A percentile compares a stretch with the other conserved stretches of the same genome.
phyloP scores from a whole-genome alignment of 2,797 vertebrate species.

The Enteromius afrohamiltoni region DNA sequence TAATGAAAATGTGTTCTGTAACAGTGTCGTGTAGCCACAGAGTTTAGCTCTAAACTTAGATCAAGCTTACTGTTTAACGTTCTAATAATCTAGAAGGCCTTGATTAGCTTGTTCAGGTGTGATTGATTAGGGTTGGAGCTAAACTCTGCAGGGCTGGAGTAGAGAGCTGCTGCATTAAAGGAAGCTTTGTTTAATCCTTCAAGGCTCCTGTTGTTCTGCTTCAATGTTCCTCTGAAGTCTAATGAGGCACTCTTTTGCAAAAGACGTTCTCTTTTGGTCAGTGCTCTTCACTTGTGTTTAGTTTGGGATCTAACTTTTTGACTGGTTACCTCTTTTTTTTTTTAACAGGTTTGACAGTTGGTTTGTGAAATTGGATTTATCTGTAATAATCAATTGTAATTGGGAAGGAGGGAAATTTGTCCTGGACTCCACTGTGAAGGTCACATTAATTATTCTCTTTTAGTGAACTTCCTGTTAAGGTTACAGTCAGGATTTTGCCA shows the following conservation, averaged over 20 bases:
- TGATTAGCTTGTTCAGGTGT: neutral
- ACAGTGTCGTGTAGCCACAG: neutral
- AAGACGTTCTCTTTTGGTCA: neutral
- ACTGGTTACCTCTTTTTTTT: neutral
- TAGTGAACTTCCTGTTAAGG: neutral
- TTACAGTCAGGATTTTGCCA: neutral
- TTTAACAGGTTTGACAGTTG: neutral
- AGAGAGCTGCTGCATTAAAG: neutral
- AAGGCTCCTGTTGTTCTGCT: neutral
- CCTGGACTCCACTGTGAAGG: neutral
- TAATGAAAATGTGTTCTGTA: too few relatives aligned
- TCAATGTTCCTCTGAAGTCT: neutral
- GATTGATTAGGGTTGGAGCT: neutral
- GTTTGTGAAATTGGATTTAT: neutral
- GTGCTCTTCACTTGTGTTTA: neutral
- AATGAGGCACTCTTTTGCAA: neutral
- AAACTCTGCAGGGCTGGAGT: neutral
- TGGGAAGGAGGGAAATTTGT: too few relatives aligned
- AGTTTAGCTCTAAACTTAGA: too few relatives aligned
- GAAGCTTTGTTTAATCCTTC: neutral
- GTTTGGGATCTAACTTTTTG: neutral
- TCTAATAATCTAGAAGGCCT: neutral
- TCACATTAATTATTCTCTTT: neutral
- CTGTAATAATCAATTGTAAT: neutral
- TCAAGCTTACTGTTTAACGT: neutral